A percentile compares a stretch with the other conserved stretches of the same genome.
Conservation (phyloP, 2,797 vertebrate species). For the Borostomias antarcticus region DNA sequence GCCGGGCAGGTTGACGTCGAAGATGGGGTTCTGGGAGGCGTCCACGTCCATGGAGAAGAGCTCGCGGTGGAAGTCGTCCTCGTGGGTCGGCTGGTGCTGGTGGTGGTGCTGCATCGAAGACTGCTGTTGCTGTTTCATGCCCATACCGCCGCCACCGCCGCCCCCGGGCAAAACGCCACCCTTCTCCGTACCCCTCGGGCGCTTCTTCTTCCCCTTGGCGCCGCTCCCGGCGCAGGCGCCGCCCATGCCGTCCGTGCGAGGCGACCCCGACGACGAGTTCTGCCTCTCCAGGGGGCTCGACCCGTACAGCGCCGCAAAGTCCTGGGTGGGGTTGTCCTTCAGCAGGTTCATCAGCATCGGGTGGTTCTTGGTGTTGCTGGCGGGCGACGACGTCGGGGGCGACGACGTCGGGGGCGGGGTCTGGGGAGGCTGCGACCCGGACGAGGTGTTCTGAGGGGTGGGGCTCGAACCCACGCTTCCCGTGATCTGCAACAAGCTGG, state of each 20-base stretch:
- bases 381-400: constrained; percentile 94
- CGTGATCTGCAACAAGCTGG: constrained; percentile 95
- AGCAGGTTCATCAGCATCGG: constrained; percentile 99
- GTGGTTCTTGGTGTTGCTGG: constrained; percentile 99
- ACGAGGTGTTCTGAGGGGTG: constrained; percentile 83
- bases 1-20: constrained; percentile 92
- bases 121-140: constrained; percentile 70
- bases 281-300: constrained; percentile 95
- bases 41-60: constrained; percentile 99
- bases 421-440: constrained; percentile 87
- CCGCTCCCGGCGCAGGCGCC: constrained; percentile 77
- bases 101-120: constrained; percentile 75
- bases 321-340: constrained; percentile 96
- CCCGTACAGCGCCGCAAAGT: constrained; percentile 91
- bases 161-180: constrained; percentile 59
- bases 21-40: constrained; percentile 92
- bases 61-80: constrained; percentile 98
- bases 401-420: constrained; percentile 96
- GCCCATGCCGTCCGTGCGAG: constrained; percentile 82
- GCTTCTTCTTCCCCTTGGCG: constrained; percentile 92
- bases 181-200: constrained; percentile 76
- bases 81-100: constrained; percentile 85
- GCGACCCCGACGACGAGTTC: constrained; percentile 93
- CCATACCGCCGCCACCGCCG: constrained; percentile 47
- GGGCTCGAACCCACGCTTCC: constrained; percentile 95